Percentiles rank a stretch among this genome's conserved stretches.
Evolutionary conservation across 92 coral and sea anemone species (phyloP).

Genomic region (Heteractis magnifica): DNA sequence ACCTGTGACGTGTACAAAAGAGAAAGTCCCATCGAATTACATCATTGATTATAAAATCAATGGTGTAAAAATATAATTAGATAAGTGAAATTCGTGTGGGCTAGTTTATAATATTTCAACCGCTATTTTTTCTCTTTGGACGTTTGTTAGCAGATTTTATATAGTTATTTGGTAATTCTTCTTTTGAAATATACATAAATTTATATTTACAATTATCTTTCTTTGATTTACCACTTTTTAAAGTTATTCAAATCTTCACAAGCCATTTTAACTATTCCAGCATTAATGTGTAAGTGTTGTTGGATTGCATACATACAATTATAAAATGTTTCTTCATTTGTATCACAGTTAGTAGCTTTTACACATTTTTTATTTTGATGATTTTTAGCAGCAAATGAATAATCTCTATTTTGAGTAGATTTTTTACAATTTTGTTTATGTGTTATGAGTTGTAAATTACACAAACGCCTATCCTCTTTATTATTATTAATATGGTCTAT

Average conservation of each 20-base stretch:
- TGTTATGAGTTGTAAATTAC: slow-evolving; percentile 46
- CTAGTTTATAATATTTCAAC: too few species aligned
- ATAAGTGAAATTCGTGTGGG: too few species aligned
- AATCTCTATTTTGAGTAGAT: slow-evolving; percentile 34
- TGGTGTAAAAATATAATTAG: too few species aligned
- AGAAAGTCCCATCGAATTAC: too few species aligned
- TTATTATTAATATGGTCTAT: slow-evolving; percentile 43
- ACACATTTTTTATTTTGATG: slow-evolving; percentile 34
- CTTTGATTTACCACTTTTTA: slow-evolving; percentile 36
- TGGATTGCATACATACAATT: slow-evolving; percentile 32
- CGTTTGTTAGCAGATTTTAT: not conserved
- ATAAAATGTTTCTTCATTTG: slow-evolving; percentile 24
- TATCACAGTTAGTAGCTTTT: slow-evolving; percentile 21
- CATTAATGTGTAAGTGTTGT: slow-evolving; percentile 35
- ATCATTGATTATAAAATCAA: too few species aligned
- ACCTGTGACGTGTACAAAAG: too few species aligned
- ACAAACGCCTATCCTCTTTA: slow-evolving; percentile 29
- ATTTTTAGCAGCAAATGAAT: slow-evolving; percentile 20
- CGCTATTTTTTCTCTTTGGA: too few species aligned
- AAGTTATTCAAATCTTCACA: slow-evolving; percentile 14
- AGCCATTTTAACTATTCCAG: slow-evolving; percentile 32
- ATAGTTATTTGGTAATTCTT: slow-evolving; percentile 16
- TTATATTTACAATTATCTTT: slow-evolving; percentile 16
- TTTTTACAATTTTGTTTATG: slow-evolving; percentile 41
- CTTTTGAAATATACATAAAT: slow-evolving; percentile 14